Conservation (phyloP, 1,140 invertebrate species). For the Leptinotarsa defecta region DNA sequence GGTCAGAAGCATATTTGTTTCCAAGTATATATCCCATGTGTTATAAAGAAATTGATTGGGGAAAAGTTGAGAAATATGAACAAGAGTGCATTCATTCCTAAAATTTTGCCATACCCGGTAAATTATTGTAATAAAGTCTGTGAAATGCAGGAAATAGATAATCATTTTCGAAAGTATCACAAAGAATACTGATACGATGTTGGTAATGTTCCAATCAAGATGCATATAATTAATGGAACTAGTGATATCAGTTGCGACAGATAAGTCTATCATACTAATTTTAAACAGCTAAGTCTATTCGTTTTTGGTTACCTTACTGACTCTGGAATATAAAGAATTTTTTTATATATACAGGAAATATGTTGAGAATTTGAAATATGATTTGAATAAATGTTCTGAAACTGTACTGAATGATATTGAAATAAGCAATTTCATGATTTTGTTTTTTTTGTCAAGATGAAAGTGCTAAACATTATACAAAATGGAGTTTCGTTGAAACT, state of each 20-base stretch:
- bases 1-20: slow-evolving; percentile 12
- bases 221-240: too few relatives aligned
- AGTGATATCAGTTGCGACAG: neutral
- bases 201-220: too few relatives aligned
- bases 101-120: neutral
- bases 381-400: too few relatives aligned
- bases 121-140: neutral
- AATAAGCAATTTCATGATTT: too few relatives aligned
- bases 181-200: neutral
- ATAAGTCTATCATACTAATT: neutral
- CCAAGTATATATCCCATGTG: slow-evolving; percentile 15
- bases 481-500: too few relatives aligned
- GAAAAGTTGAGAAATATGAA: neutral
- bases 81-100: neutral
- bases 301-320: neutral
- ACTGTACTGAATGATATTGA: too few relatives aligned
- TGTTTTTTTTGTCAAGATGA: too few relatives aligned
- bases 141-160: neutral
- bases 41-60: neutral
- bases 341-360: too few relatives aligned
- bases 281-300: neutral
- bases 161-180: neutral
- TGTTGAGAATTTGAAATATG: too few relatives aligned
- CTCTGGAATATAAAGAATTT: too few relatives aligned
- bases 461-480: too few relatives aligned